phyloP scores from a whole-genome alignment of 2,113 vertebrate species.

The Anarhynchus alexandrinus region DNA sequence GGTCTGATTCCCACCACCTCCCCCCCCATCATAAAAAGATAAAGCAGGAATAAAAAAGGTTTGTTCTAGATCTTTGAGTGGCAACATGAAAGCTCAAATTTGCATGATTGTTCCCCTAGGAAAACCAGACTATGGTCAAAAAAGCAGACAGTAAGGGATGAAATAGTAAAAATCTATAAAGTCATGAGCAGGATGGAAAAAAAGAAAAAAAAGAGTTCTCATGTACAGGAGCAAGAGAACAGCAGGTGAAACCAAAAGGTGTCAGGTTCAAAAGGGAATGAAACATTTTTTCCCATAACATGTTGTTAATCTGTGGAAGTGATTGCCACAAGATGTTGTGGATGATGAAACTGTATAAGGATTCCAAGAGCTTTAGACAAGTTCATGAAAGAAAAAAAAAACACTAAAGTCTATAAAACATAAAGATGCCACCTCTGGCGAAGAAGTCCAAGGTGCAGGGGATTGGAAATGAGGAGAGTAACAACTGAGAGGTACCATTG shows the following conservation, averaged over 20 bases:
- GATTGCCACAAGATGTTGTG: neutral
- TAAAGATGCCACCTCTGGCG: neutral
- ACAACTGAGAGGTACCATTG: neutral
- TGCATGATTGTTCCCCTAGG: neutral
- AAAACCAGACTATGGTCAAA: neutral
- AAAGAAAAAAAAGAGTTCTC: neutral
- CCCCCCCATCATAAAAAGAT: neutral
- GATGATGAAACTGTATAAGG: neutral
- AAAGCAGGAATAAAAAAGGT: neutral
- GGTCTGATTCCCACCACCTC: too few species aligned
- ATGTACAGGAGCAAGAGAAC: neutral
- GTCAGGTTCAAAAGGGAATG: neutral
- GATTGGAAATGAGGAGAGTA: neutral
- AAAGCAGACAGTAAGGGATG: neutral
- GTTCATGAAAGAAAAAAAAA: neutral
- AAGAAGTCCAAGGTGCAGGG: neutral
- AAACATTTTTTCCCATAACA: neutral
- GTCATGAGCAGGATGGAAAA: neutral
- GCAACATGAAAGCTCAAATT: neutral
- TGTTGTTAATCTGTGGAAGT: neutral
- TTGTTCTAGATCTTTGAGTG: neutral
- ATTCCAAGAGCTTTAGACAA: neutral
- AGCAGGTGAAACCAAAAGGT: neutral
- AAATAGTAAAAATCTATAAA: neutral
- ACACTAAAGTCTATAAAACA: neutral